Base-by-base conservation (phyloP, 2,797 vertebrate genomes). In the Bothrops alternatus region DNA sequence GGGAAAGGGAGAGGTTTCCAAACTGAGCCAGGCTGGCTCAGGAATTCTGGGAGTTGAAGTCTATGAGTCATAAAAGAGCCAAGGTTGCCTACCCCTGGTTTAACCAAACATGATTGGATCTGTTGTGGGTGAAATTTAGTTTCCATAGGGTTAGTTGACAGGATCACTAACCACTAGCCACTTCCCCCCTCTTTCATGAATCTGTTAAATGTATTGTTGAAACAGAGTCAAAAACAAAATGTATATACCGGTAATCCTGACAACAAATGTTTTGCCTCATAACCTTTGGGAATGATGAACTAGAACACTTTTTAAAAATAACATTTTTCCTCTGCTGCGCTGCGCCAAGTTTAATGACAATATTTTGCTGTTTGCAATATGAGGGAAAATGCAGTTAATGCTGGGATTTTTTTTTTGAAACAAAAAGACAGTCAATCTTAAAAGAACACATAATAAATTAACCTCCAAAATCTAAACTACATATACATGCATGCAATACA, bases 371-470 rank as follows among this genome's bases (percentile, higher is more conserved):
- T 73, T 94, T 60, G 32, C 90, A 85, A 53, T 60, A 57, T 0
- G 0, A 90, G n/a, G 28, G 86, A 42, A 92, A 93, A 91, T 88
- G 90, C 12, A 89, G n/a, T 47, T 88, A 56, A 63, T 88, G 50
- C 3, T 61, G 53, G 37, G 7, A n/a, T 85, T 32, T 32, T 23
- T 58, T 89, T 88, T 53, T 16, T 47, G 10, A 55, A 60, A 86
- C 7, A 50, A 61, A 58, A 85, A 57, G 58, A 90, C 55, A 90
- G 57, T 26, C 90, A 57, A 89, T 42, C 32, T 88, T 56, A 55
- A 89, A 88, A 91, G 88, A 93, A 93, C 20, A 90, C 89, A 90
- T 69, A 90, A 65, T 88, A 93, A 85, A 90, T 92, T 65, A 90
- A 58, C 60, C 50, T 93, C 85, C 82, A 50, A 57, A 93, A 87